These are phyloP conservation scores for Anomalospiza imberbis DNA, from an alignment of 2,797 vertebrate species.

Conservation along the genomic window DNA sequence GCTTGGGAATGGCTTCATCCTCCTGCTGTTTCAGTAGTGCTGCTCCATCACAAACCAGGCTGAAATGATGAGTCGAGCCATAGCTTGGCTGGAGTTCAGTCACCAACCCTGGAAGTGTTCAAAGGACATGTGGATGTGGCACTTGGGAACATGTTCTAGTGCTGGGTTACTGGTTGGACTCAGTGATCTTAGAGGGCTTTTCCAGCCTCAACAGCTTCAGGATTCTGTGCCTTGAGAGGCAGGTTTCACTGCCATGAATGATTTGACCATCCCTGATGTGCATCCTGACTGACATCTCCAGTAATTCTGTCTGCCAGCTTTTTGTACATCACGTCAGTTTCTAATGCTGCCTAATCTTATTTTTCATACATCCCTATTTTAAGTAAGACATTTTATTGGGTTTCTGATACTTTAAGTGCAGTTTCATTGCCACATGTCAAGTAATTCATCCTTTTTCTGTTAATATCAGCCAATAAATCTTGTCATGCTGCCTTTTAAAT, in stretches of 20 bases:
- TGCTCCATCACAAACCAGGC: neutral
- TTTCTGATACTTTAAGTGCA: neutral
- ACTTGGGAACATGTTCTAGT: neutral
- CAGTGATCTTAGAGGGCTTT: neutral
- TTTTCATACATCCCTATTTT: neutral
- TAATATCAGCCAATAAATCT: neutral
- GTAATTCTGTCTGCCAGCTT: neutral
- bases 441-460: neutral
- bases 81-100: neutral
- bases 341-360: neutral
- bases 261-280: neutral
- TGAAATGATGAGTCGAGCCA: neutral
- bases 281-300: neutral
- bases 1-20: neutral
- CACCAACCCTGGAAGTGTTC: neutral
- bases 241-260: neutral
- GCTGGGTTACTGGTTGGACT: neutral
- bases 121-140: accelerated
- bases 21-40: neutral
- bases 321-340: neutral
- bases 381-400: neutral
- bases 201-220: neutral
- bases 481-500: constrained; percentile 1
- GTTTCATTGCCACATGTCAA: neutral
- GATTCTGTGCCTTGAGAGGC: neutral